These are phyloP conservation scores for Cyprinodon tularosa DNA, from an alignment of 2,113 vertebrate species.

Conservation along the genomic window DNA sequence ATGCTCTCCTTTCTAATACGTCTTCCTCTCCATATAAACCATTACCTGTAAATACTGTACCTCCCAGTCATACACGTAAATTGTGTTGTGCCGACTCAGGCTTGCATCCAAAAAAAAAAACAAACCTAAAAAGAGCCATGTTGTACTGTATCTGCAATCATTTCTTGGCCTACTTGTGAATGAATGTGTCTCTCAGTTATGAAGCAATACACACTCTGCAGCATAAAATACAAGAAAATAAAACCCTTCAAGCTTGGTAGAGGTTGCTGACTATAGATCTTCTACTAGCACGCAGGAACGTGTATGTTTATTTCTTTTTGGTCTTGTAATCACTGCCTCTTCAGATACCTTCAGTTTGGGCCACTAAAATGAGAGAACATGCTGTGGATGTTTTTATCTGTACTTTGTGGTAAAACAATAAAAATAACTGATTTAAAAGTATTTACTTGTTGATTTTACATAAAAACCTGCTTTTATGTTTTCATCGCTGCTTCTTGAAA, in stretches of 20 bases:
- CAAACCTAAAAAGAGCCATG: constrained; percentile 60
- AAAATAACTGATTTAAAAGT: constrained; percentile 60
- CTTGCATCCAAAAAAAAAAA: constrained; percentile 62
- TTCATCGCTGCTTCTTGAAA: too few relatives aligned
- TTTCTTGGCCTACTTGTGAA: constrained; percentile 78
- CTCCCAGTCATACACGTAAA: constrained; percentile 73
- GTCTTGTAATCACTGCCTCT: constrained; percentile 65
- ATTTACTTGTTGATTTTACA: constrained; percentile 18
- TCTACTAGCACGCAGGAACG: constrained; percentile 55
- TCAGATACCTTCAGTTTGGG: constrained; percentile 54
- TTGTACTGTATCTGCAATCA: constrained; percentile 69
- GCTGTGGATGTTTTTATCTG: constrained; percentile 75
- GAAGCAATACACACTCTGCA: constrained; percentile 73
- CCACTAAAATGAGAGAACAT: constrained; percentile 58
- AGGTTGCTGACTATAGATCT: constrained; percentile 57
- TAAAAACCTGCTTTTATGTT: neutral
- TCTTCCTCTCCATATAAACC: constrained; percentile 75
- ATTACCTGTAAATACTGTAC: constrained; percentile 74
- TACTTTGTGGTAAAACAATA: constrained; percentile 77
- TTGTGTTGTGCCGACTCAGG: constrained; percentile 77
- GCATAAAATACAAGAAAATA: constrained; percentile 46
- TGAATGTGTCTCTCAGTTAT: constrained; percentile 77
- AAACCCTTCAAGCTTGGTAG: constrained; percentile 55
- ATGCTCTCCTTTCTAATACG: constrained; percentile 62
- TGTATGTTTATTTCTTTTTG: constrained; percentile 37